Conservation (phyloP, 2,888 invertebrate species). For the Suillia variegata region DNA sequence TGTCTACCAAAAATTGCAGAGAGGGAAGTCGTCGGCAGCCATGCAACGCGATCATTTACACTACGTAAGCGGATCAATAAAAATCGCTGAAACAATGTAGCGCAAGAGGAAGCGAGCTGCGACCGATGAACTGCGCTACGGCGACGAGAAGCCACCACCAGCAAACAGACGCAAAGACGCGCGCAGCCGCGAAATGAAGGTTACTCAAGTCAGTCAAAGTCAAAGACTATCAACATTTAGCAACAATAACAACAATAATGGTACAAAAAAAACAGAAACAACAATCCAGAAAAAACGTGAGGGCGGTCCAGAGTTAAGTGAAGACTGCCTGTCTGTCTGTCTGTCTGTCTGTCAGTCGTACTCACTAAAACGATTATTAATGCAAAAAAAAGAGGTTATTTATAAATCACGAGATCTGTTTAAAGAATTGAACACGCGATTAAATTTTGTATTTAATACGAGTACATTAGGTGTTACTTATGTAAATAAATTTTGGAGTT, state of each 20-base stretch:
- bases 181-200: no score
- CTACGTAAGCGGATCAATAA: conserved; percentile 43
- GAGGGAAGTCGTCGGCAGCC: conserved; percentile 4
- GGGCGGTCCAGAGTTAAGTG: no score
- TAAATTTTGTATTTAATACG: no score
- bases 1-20: background rate
- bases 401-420: background rate
- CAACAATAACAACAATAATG: background rate
- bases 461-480: no score
- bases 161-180: background rate
- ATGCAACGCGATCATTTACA: conserved; percentile 34
- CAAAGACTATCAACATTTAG: background rate
- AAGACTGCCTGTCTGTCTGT: no score
- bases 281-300: no score
- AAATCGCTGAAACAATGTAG: conserved; percentile 26
- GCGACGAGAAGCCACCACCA: background rate
- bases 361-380: no score
- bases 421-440: background rate
- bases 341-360: no score
- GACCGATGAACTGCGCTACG: no score
- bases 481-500: no score
- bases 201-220: conserved; percentile 4
- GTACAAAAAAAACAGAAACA: no score
- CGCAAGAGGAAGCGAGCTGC: background rate
- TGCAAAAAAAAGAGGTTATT: no score